Base-by-base conservation (phyloP, 37 sponge, comb jelly and placozoan species). In the Crambe crambe region DNA sequence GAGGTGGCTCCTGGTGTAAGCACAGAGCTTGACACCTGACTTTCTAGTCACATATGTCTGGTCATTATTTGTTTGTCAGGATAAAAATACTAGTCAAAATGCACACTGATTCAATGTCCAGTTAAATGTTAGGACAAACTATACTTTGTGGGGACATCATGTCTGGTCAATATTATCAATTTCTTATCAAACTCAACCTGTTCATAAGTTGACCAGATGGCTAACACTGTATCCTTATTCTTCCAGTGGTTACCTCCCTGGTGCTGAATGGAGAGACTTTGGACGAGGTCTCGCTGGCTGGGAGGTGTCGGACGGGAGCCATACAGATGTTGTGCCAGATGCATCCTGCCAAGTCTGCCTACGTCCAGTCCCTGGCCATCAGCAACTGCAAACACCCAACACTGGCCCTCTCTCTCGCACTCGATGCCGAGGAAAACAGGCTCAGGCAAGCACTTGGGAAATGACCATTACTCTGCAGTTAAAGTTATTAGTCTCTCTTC, bases 201-300 rank as follows among this genome's bases (percentile, higher is more conserved):
- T n/a, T n/a, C n/a, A n/a, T n/a, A n/a, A n/a, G n/a, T n/a, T n/a
- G n/a, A n/a, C n/a, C n/a, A n/a, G n/a, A n/a, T n/a, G n/a, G n/a
- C n/a, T n/a, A n/a, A n/a, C n/a, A n/a, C n/a, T n/a, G n/a, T n/a
- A n/a, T n/a, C n/a, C n/a, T n/a, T n/a, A n/a, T n/a, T n/a, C n/a
- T n/a, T n/a, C 18, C 74, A 91, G 91, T 91, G n/a, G 70, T 86
- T 27, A 81, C 58, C 15, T 72, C 68, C 17, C 72, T 91, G 27
- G 59, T 91, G 43, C 29, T 68, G 51, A 83, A 87, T 62, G 92
- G 88, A 25, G 92, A 87, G 80, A 70, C 80, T 3, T 68, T 77
- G 74, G 92, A 91, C 38, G 92, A 87, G 75, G 83, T 91, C 9
- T 83, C 92, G 0, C 54, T 83, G 31, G 64, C 84, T 30, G 88